These are phyloP conservation scores for Lacerta bilineata DNA, from an alignment of 2,797 vertebrate genomes.

Conservation along the genomic window DNA sequence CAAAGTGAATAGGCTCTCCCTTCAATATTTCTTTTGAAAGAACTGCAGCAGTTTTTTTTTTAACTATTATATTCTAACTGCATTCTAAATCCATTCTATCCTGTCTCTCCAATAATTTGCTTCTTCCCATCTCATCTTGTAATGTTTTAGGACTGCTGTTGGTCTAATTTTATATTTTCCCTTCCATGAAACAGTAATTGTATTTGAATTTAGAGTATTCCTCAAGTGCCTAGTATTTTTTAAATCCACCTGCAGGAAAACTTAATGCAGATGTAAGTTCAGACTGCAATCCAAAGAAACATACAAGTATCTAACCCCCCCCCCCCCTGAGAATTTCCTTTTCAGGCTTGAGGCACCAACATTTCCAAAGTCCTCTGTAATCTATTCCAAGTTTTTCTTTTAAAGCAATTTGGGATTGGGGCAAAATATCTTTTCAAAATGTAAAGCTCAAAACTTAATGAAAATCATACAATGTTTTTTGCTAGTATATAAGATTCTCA, in stretches of 20 bases:
- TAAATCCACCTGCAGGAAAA: conserved; percentile 5
- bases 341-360: neutral
- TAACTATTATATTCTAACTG: neutral
- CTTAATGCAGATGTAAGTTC: neutral
- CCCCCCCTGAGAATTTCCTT: neutral
- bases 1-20: conserved; percentile 45
- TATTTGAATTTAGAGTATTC: neutral
- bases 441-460: neutral
- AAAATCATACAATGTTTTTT: neutral
- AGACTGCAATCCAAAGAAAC: neutral
- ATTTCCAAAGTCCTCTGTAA: neutral
- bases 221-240: neutral
- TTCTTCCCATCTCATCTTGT: neutral
- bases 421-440: neutral
- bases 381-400: neutral
- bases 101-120: conserved; percentile 5
- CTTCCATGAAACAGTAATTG: neutral
- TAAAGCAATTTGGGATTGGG: neutral
- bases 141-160: neutral
- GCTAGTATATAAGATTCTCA: neutral
- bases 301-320: neutral
- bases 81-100: conserved; percentile 36
- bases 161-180: conserved; percentile 15
- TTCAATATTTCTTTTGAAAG: conserved; percentile 28
- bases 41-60: conserved; percentile 30